These are phyloP conservation scores for Euplexia lucipara DNA, from an alignment of 2,888 invertebrate species.

Conservation along the genomic window DNA sequence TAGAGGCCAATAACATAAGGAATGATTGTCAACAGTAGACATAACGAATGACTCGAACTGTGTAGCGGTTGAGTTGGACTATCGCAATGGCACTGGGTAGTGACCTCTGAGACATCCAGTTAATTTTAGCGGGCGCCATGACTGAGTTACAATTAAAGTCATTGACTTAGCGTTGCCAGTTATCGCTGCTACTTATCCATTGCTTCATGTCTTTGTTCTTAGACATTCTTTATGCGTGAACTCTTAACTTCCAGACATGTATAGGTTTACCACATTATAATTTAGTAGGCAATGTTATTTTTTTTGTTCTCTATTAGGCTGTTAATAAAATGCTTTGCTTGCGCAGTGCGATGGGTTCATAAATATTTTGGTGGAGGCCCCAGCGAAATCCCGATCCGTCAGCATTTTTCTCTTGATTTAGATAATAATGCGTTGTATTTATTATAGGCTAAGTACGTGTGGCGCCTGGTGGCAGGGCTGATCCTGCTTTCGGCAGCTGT, in stretches of 20 bases:
- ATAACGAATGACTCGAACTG: conserved; percentile 43
- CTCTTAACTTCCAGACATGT: conserved; percentile 1
- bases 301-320: conserved; percentile 17
- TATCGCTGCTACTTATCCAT: conserved; percentile 38
- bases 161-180: conserved; percentile 71
- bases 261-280: neutral
- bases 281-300: conserved; percentile 16
- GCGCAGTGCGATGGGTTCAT: conserved; percentile 46
- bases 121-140: conserved; percentile 79
- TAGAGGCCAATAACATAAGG: conserved; percentile 39
- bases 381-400: conserved; percentile 30
- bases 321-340: conserved; percentile 28
- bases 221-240: conserved; percentile 35
- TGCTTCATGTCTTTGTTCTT: conserved; percentile 46
- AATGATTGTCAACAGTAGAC: conserved; percentile 42
- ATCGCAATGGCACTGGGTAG: conserved; percentile 63
- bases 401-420: neutral
- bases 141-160: conserved; percentile 74
- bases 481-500: conserved; percentile 88
- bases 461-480: conserved; percentile 87
- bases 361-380: conserved; percentile 17
- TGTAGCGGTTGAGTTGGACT: conserved; percentile 35
- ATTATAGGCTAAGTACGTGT: conserved; percentile 78
- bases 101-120: conserved; percentile 74
- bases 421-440: conserved; percentile 24